These are phyloP conservation scores for Staurois parvus DNA, from an alignment of 2,797 vertebrate genomes.

Conservation along the genomic window DNA sequence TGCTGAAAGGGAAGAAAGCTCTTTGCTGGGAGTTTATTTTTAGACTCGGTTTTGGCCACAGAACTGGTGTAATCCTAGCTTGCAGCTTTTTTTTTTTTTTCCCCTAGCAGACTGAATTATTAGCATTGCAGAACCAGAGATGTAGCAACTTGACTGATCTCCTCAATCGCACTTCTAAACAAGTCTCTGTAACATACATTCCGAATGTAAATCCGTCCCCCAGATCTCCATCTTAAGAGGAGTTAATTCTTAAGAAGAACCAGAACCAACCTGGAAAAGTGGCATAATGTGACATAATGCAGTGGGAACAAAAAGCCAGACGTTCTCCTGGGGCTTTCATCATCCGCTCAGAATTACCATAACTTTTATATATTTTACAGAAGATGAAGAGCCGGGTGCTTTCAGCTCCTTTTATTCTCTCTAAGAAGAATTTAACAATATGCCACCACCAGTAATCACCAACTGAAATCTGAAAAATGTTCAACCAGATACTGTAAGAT, in stretches of 20 bases:
- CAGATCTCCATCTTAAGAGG: conserved; percentile 41
- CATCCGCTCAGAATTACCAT: conserved; percentile 49
- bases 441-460: conserved; percentile 15
- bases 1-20: background rate
- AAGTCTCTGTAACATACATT: conserved; percentile 34
- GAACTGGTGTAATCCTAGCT: conserved; percentile 38
- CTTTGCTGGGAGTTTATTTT: conserved; percentile 45
- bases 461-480: background rate
- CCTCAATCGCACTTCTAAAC: conserved; percentile 39
- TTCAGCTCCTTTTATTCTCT: conserved; percentile 24
- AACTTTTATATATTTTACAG: conserved; percentile 48
- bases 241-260: conserved; percentile 48
- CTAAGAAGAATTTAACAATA: conserved; percentile 28
- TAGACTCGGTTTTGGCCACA: conserved; percentile 35
- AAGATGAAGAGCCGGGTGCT: conserved; percentile 40
- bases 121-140: conserved; percentile 14
- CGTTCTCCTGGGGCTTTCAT: conserved; percentile 40
- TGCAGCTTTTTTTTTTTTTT: conserved; percentile 12
- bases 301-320: conserved; percentile 20
- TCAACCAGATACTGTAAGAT: background rate
- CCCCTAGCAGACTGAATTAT: conserved; percentile 22
- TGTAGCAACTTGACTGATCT: conserved; percentile 26
- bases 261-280: conserved; percentile 33
- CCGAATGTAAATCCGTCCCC: conserved; percentile 44
- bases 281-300: conserved; percentile 51